phyloP scores from a whole-genome alignment of 2,797 vertebrate species.

The Clarias pachynema region DNA sequence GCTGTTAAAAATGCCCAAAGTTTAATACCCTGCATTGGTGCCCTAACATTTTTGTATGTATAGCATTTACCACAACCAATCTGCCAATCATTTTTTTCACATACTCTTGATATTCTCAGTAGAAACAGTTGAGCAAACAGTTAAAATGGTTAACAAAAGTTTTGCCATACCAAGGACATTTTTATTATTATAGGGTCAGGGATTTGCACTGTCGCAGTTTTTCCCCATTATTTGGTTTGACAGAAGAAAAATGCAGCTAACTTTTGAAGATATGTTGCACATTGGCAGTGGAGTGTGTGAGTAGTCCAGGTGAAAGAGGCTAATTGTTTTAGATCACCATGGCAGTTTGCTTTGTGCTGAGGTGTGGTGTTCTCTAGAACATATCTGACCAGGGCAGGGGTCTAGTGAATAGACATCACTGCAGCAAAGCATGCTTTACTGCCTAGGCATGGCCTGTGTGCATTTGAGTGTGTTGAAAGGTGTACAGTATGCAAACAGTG shows the following conservation, averaged over 20 bases:
- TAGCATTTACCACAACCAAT: not conserved
- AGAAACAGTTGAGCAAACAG: not conserved
- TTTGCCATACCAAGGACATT: not conserved
- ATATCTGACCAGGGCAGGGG: not conserved
- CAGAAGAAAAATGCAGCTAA: not conserved
- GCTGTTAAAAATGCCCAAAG: not conserved
- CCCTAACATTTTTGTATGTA: not conserved
- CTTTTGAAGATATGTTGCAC: not conserved
- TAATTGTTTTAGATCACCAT: not conserved
- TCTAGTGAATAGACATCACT: conserved; percentile 2
- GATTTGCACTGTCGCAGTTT: not conserved
- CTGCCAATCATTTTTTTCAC: not conserved
- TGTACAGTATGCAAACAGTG: conserved; percentile 57
- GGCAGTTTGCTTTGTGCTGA: conserved; percentile 23
- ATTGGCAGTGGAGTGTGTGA: not conserved
- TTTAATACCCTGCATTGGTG: not conserved
- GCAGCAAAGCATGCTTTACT: conserved; percentile 31
- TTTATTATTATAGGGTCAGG: not conserved
- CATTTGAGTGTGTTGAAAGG: conserved; percentile 47
- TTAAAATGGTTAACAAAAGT: not conserved
- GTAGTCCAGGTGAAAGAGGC: not conserved
- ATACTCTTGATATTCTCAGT: not conserved
- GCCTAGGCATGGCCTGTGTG: not conserved
- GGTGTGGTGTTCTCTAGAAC: conserved; percentile 12
- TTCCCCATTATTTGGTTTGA: not conserved